phyloP scores from a whole-genome alignment of 2,888 invertebrate genomes.

The Deilephila elpenor region DNA sequence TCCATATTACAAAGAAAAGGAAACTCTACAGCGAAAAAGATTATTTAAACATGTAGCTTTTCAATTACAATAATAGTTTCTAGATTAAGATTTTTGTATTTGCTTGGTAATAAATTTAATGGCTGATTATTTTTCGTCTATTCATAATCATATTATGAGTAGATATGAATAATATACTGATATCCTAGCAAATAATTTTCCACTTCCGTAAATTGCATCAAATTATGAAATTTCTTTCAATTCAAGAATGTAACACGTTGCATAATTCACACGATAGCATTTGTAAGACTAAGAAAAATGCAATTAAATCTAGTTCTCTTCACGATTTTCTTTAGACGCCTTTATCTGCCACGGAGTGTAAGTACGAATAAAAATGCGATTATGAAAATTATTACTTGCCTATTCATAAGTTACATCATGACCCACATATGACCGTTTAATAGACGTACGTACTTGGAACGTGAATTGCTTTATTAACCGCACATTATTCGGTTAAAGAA shows the following conservation, averaged over 20 bases:
- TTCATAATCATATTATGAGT: neutral
- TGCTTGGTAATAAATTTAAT: neutral
- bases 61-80: conserved; percentile 34
- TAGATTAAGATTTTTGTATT: neutral
- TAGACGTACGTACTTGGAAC: conserved; percentile 53
- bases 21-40: conserved; percentile 76
- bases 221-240: neutral
- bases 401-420: conserved; percentile 73
- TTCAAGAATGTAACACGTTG: neutral
- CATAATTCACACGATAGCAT: neutral
- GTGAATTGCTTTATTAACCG: conserved; percentile 62
- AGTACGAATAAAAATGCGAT: conserved; percentile 63
- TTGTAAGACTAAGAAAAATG: conserved; percentile 4
- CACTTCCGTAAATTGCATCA: neutral
- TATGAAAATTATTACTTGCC: conserved; percentile 69
- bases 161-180: too few species aligned
- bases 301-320: neutral
- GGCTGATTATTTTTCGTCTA: neutral
- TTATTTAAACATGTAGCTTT: conserved; percentile 49
- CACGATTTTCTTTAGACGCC: conserved; percentile 41
- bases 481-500: conserved; percentile 51
- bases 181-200: neutral
- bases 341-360: conserved; percentile 57
- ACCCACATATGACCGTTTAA: conserved; percentile 60
- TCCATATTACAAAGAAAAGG: conserved; percentile 75